A percentile compares a stretch with the other conserved stretches of the same genome.
These are phyloP conservation scores for Eueides isabella DNA, from an alignment of 1,140 invertebrate genomes.

Conservation along the genomic window DNA sequence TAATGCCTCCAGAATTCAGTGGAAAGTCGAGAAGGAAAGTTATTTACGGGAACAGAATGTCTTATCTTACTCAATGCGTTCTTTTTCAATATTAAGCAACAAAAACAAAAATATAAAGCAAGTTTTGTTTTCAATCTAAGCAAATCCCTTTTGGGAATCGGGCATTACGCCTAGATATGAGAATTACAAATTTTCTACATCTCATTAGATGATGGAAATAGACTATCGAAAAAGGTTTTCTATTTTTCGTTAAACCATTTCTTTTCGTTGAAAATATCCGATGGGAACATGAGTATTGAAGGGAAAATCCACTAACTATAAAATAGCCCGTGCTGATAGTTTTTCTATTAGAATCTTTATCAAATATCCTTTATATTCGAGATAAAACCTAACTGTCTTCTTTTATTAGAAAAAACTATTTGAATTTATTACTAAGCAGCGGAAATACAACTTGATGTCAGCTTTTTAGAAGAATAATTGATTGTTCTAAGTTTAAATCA, in stretches of 20 bases:
- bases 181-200: slow-evolving; percentile 34
- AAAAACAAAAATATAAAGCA: neutral
- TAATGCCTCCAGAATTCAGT: no score
- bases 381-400: slow-evolving; percentile 2
- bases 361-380: slow-evolving; percentile 23
- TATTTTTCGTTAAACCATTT: slow-evolving; percentile 14
- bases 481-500: no score
- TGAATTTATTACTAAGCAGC: neutral
- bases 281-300: slow-evolving; percentile 12
- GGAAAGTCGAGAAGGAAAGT: no score
- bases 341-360: slow-evolving; percentile 23
- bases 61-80: no score
- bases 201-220: slow-evolving; percentile 32
- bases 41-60: no score
- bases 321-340: slow-evolving; percentile 27
- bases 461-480: neutral
- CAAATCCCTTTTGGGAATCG: neutral
- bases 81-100: no score
- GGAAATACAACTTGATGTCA: neutral
- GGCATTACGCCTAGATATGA: slow-evolving; percentile 15
- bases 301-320: slow-evolving; percentile 24
- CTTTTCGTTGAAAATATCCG: slow-evolving; percentile 23
- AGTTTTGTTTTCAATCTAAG: slow-evolving; percentile 17
- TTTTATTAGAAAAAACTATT: neutral
- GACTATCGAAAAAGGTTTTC: slow-evolving; percentile 20